phyloP scores from a whole-genome alignment of 2,797 vertebrate species.

The Eulemur albifrons region DNA sequence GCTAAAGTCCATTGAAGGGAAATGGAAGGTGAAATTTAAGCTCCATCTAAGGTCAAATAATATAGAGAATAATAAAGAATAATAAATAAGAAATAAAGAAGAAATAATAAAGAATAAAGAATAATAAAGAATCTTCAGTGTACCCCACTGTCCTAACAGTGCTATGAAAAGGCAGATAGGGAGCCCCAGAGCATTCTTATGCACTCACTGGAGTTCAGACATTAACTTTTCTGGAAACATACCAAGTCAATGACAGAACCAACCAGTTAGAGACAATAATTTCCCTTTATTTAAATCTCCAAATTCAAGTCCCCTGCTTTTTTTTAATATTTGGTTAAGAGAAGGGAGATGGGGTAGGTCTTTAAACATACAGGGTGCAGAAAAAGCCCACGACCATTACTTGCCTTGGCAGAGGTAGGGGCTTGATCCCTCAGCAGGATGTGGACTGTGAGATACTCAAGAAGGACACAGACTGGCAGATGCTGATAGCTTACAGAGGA shows the following conservation, averaged over 20 bases:
- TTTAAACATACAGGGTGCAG: background rate
- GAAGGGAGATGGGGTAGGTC: background rate
- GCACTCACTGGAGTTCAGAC: background rate
- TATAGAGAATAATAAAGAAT: too few species aligned
- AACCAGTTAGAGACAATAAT: background rate
- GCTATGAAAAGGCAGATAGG: background rate
- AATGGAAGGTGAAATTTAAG: background rate
- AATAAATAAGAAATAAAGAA: too few species aligned
- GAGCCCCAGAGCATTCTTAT: background rate
- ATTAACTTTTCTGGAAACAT: constrained; percentile 14
- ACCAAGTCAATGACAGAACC: constrained; percentile 46
- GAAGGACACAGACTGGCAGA: background rate
- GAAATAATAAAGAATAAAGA: too few species aligned
- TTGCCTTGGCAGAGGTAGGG: background rate
- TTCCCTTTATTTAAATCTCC: constrained; percentile 63
- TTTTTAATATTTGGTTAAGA: background rate
- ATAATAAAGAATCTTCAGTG: background rate
- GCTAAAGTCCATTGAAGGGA: background rate
- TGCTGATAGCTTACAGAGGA: constrained; percentile 13
- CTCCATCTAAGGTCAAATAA: background rate
- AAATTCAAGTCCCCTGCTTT: background rate
- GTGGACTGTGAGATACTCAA: background rate
- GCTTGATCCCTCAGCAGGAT: background rate
- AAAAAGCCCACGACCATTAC: background rate
- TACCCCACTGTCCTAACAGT: background rate